Evolutionary conservation across 2,888 invertebrate genomes (phyloP).

Genomic region (Ceriagrion tenellum): DNA sequence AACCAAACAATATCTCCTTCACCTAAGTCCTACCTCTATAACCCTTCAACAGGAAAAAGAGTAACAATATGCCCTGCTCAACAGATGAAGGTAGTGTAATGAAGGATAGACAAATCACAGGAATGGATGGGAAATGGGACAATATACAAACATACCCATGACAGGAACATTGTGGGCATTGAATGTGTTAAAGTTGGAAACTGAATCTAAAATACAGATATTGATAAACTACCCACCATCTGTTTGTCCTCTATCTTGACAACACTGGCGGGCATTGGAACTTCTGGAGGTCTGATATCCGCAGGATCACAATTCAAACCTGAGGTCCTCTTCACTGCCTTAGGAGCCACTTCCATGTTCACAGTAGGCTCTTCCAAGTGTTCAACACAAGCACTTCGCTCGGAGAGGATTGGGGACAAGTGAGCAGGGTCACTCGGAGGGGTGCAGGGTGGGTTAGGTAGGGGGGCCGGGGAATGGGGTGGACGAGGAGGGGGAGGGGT

Average conservation of each 20-base stretch:
- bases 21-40: too few species aligned
- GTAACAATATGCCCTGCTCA: too few species aligned
- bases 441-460: neutral
- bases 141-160: too few species aligned
- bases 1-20: too few species aligned
- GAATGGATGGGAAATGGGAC: too few species aligned
- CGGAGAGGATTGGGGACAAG: conserved; percentile 54
- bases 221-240: neutral
- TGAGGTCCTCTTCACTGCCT: conserved; percentile 11
- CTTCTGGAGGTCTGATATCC: conserved; percentile 45
- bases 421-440: conserved; percentile 34
- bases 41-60: too few species aligned
- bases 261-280: neutral
- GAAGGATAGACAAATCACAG: too few species aligned
- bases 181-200: too few species aligned
- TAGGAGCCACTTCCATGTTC: conserved; percentile 12
- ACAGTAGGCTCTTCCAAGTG: conserved; percentile 41
- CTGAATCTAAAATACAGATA: too few species aligned
- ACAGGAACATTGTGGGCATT: too few species aligned
- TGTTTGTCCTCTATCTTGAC: conserved; percentile 15
- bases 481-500: conserved; percentile 51
- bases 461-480: neutral
- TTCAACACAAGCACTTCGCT: neutral
- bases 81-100: too few species aligned
- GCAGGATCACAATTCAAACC: conserved; percentile 47